These are phyloP conservation scores for Valencia hispanica DNA, from an alignment of 2,797 vertebrate genomes.

Conservation along the genomic window DNA sequence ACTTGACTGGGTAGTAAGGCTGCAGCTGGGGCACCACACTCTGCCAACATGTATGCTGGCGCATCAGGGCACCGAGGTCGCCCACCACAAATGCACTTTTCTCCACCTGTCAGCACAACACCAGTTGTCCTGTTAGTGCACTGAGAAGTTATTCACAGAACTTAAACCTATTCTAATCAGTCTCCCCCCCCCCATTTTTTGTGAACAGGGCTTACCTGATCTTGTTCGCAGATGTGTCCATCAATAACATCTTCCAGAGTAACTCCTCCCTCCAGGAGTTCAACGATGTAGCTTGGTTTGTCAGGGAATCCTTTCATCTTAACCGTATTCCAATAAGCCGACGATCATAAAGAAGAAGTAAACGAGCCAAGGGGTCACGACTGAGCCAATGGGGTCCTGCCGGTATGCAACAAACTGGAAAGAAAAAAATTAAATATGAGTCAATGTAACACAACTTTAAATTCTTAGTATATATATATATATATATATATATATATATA, in stretches of 20 bases:
- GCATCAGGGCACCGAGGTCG: constrained; percentile 93
- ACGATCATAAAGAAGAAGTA: constrained; percentile 98
- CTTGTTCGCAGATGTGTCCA: constrained; percentile 94
- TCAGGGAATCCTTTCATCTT: constrained; percentile 99
- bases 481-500: too few species aligned
- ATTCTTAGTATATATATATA: too few species aligned
- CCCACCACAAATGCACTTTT: constrained; percentile 96
- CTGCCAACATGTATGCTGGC: constrained; percentile 93
- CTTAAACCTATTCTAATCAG: not conserved
- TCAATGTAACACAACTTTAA: not conserved
- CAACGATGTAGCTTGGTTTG: constrained; percentile 94
- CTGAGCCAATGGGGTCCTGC: constrained; percentile 96
- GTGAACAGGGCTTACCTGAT: constrained; percentile 84
- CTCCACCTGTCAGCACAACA: constrained; percentile 81
- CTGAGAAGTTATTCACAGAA: not conserved
- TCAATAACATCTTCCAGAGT: constrained; percentile 94
- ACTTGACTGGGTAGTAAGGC: constrained; percentile 93
- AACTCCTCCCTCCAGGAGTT: constrained; percentile 93
- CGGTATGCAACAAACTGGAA: constrained; percentile 99
- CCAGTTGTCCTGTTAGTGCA: not conserved
- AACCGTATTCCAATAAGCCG: constrained; percentile 98
- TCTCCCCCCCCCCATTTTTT: not conserved
- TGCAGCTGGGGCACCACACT: constrained; percentile 86
- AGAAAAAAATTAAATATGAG: constrained; percentile 8
- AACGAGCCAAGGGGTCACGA: constrained; percentile 86